Evolutionary conservation across 2,888 invertebrate genomes (phyloP), one percentile per base, ranked within the genome.

Genomic region (Panopea generosa): DNA sequence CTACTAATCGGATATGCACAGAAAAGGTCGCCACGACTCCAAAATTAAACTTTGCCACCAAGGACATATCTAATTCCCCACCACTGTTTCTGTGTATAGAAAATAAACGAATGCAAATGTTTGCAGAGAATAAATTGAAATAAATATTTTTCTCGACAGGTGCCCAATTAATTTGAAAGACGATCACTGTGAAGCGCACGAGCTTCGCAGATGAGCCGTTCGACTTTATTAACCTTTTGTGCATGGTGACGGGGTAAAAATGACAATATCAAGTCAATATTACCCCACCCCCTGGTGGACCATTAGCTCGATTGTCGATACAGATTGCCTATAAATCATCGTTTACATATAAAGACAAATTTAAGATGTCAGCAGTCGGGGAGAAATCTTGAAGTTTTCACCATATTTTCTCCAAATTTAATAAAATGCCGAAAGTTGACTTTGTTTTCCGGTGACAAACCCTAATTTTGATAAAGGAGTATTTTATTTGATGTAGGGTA

Each of bases 221-320:
- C 72, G 69, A 77, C 63, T 55, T 56, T 59, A 72, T 77, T 77
- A 68, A 77, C 77, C 77, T 72, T 77, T 77, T 71, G 68, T 62
- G 33, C 45, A 26, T 38, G n/a, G 40, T 40, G n/a, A 9, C 14
- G 6, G 22, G 6, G 20, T 14, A 7, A 9, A 7, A 52, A 16
- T 52, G 52, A 16, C 52, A 52, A 52, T 52, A 22, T 52, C 24
- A 14, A 52, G 52, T 52, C 24, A 52, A 52, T 52, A 24, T 66
- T 38, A 6, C 38, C 49, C 20, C 50, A 52, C 45, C 74, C 68
- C 67, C 63, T 56, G 33, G 55, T 67, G 73, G 38, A 49, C 47
- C 22, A 66, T 53, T 61, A 59, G 47, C 29, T 40, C 33, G 33
- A 27, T 20, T 18, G 45, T 16, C 16, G 29, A 29, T 38, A 43